These are phyloP conservation scores for Cyclophora albipunctata DNA, from an alignment of 2,888 invertebrate species.

Conservation along the genomic window DNA sequence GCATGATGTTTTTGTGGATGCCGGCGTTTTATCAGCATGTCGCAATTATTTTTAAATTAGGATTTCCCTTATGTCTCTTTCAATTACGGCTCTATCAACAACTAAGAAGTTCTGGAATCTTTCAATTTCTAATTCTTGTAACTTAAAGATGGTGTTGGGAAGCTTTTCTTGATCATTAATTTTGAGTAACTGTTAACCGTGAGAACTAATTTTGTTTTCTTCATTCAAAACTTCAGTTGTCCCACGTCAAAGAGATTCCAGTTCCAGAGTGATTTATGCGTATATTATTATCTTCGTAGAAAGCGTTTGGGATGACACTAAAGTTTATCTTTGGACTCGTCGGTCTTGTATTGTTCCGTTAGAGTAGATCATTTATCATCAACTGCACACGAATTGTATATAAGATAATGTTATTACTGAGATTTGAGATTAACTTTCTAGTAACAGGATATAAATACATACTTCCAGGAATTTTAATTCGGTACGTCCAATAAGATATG, in stretches of 20 bases:
- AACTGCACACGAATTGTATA: background rate
- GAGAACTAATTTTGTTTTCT: too few relatives aligned
- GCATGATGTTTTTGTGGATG: constrained; percentile 10
- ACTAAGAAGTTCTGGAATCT: too few relatives aligned
- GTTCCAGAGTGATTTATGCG: constrained; percentile 27
- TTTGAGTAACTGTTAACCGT: too few relatives aligned
- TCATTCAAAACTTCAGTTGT: too few relatives aligned
- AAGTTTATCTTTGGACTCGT: constrained; percentile 32
- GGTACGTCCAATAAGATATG: too few relatives aligned
- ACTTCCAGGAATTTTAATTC: too few relatives aligned
- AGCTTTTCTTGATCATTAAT: too few relatives aligned
- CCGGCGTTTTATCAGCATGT: constrained; percentile 3
- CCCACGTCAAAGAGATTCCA: constrained; percentile 9
- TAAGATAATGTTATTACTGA: background rate
- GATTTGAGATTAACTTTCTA: background rate
- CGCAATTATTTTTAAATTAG: constrained; percentile 8
- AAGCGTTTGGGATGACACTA: constrained; percentile 33
- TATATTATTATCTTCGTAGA: constrained; percentile 25
- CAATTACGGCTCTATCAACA: too few relatives aligned
- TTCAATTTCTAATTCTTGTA: too few relatives aligned
- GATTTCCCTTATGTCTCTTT: background rate
- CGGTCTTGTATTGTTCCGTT: constrained; percentile 27
- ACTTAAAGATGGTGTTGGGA: too few relatives aligned
- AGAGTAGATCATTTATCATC: constrained; percentile 27
- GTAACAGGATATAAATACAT: too few relatives aligned